phyloP scores from a whole-genome alignment of 2,888 invertebrate species.

The Prosopocoilus inquinatus region DNA sequence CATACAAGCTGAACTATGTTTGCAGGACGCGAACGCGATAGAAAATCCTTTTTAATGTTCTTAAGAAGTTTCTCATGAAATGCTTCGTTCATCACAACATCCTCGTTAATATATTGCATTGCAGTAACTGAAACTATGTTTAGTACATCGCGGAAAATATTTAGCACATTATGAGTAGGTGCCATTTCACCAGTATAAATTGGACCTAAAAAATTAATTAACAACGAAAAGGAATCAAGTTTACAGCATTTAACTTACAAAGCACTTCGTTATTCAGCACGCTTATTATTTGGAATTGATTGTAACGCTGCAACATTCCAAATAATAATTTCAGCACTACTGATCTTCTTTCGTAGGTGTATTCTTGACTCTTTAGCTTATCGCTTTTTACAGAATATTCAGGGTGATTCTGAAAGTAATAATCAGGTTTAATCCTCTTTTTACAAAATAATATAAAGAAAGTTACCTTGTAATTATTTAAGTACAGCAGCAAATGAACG shows the following conservation, averaged over 20 bases:
- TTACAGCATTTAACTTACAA: neutral
- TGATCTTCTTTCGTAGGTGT: neutral
- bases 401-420: neutral
- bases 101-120: neutral
- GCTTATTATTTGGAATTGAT: neutral
- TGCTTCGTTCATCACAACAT: neutral
- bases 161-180: neutral
- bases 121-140: neutral
- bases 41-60: neutral
- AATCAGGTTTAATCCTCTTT: neutral
- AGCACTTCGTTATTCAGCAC: neutral
- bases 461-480: neutral
- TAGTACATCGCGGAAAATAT: neutral
- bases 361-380: neutral
- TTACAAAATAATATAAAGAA: neutral
- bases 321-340: neutral
- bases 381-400: neutral
- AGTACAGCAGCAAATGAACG: neutral
- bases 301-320: neutral
- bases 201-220: neutral
- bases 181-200: neutral
- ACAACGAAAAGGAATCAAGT: neutral
- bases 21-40: neutral
- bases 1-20: neutral
- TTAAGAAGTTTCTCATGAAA: neutral